Percentiles rank a stretch among this genome's conserved stretches.
Evolutionary conservation across 2,113 vertebrate genomes (phyloP).

Genomic region (Gulo gulo): DNA sequence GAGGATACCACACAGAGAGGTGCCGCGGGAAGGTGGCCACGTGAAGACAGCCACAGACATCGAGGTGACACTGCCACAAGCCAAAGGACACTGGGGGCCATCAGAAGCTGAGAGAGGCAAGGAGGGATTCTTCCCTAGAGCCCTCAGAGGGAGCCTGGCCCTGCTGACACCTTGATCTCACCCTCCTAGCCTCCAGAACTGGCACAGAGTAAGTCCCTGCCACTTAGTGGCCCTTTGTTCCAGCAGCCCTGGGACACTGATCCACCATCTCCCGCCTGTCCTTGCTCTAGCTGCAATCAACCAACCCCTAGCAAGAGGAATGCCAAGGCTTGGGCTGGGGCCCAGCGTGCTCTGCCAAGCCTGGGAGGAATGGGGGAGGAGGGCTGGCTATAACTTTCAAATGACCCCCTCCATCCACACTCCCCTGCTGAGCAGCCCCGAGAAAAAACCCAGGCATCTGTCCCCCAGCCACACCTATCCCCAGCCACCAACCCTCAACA

Average conservation of each 20-base stretch:
- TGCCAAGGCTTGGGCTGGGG: background rate
- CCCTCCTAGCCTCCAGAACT: background rate
- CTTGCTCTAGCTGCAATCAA: background rate
- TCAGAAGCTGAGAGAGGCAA: background rate
- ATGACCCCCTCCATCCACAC: slow-evolving; percentile 2
- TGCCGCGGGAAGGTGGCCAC: background rate
- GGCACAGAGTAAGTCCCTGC: background rate
- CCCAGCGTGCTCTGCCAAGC: background rate
- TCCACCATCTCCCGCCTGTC: accelerated
- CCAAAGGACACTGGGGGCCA: background rate
- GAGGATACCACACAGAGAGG: background rate
- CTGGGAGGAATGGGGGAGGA: background rate
- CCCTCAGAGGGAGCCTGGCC: background rate
- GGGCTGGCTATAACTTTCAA: slow-evolving; percentile 42
- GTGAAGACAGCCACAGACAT: background rate
- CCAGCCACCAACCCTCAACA: background rate
- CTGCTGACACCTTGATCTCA: background rate
- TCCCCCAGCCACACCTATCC: background rate
- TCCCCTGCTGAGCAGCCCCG: slow-evolving; percentile 50
- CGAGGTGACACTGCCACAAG: background rate
- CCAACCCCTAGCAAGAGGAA: background rate
- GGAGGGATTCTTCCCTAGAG: background rate
- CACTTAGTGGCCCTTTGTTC: background rate
- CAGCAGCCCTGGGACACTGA: background rate
- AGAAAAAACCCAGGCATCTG: slow-evolving; percentile 22